Base-by-base conservation (phyloP, 2,888 invertebrate genomes). In the Cerceris ruficornis region DNA sequence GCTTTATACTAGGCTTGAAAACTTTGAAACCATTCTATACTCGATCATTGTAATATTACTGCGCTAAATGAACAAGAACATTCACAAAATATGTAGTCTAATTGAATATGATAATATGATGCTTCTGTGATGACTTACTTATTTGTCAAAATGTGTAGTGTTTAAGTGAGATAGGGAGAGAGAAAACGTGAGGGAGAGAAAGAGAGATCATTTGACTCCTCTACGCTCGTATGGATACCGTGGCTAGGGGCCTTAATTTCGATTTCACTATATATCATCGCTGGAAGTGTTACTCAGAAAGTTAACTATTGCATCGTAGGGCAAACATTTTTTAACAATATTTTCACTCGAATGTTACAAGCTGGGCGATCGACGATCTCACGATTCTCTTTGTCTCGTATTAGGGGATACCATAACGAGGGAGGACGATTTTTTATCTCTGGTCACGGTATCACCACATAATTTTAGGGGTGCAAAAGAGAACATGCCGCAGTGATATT, bases 81-180 rank as follows among this genome's bases (percentile, higher is more conserved):
- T 82, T 84, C 85, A 86, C 83, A 83, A 28, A 86, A 85, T 87
- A 90, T 88, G 87, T 91, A 91, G 89, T 91, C 87, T 90, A 91
- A 88, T 87, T 87, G 86, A 88, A 88, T 88, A 90, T 83, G 88
- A 88, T 88, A 89, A 89, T 87, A 89, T 89, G 89, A 92, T 89
- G 92, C 92, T 92, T 92, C 91, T 92, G 92, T 91, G 92, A 92
- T 91, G 91, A 91, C 84, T 89, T 90, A 89, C 89, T 86, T 90
- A 88, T 88, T 89, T 89, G 87, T 90, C 88, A 88, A 89, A 89
- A 90, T 89, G 88, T 90, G 83, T 85, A 88, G 86, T 82, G 75
- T 83, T 81, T 81, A 83, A 88, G 75, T 82, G 80, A 81, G 66
- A 74, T n/a, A 78, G 68, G 73, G 59, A 65, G 69, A 80, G 4